Conservation (phyloP, 2,888 invertebrate species). For the Mesopsocus fuscifrons region DNA sequence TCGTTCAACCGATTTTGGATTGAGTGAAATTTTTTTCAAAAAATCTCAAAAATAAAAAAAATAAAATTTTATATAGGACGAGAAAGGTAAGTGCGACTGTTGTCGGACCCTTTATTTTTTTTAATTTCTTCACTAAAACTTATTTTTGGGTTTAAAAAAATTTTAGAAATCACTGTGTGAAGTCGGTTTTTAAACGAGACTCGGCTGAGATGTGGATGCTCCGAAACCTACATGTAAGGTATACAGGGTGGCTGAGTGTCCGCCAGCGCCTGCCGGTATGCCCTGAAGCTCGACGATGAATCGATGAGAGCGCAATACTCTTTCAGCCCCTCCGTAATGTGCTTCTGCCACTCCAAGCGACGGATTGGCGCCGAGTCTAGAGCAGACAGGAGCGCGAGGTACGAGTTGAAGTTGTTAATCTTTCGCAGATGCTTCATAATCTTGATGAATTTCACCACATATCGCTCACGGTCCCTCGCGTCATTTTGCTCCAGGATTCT, state of each 20-base stretch:
- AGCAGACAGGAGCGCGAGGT: conserved; percentile 88
- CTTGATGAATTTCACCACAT: conserved; percentile 88
- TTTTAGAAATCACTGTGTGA: no score
- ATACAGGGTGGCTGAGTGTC: conserved; percentile 96
- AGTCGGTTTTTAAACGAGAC: no score
- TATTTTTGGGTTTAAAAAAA: no score
- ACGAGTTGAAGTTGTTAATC: conserved; percentile 97
- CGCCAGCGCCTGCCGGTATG: conserved; percentile 85
- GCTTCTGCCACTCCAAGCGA: conserved; percentile 84
- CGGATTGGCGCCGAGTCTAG: conserved; percentile 87
- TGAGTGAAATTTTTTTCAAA: no score
- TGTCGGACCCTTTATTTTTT: no score
- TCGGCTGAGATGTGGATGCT: no score
- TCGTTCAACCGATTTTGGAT: no score
- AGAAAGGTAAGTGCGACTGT: no score
- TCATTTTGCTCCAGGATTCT: conserved; percentile 80
- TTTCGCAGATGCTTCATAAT: conserved; percentile 96
- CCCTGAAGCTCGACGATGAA: conserved; percentile 91
- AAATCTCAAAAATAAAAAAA: no score
- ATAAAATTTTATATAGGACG: no score
- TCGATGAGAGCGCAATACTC: conserved; percentile 94
- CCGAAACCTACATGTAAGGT: conserved; percentile 87
- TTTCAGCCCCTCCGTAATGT: conserved; percentile 76
- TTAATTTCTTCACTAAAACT: no score
- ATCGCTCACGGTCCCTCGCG: conserved; percentile 87